Percentiles rank a stretch among this genome's conserved stretches.
Evolutionary conservation across 53 echinoderm and acorn worm genomes (phyloP).

Genomic region (Stichopus horrens): DNA sequence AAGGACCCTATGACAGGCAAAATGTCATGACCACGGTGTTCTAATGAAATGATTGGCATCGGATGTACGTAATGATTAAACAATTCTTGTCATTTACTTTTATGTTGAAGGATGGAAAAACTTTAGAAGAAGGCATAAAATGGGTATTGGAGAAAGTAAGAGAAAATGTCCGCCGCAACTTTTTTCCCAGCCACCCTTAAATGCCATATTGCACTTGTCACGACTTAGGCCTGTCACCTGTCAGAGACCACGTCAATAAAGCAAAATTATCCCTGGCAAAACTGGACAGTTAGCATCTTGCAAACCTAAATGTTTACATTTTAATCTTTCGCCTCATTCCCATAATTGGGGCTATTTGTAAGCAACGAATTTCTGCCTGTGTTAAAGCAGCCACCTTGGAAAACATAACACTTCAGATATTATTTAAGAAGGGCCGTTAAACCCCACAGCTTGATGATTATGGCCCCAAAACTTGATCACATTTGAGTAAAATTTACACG

Average conservation of each 20-base stretch:
- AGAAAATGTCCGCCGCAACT: slow-evolving; percentile 24
- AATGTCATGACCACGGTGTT: slow-evolving; percentile 18
- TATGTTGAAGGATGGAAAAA: slow-evolving; percentile 47
- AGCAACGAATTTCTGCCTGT: slow-evolving; percentile 36
- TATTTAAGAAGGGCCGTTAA: slow-evolving; percentile 49
- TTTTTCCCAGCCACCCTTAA: slow-evolving; percentile 35
- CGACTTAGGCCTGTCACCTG: slow-evolving; percentile 44
- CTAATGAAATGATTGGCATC: slow-evolving; percentile 45
- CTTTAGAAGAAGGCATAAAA: slow-evolving; percentile 18
- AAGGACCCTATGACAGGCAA: slow-evolving; percentile 30
- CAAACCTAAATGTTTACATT: slow-evolving; percentile 52
- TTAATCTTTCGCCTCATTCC: slow-evolving; percentile 51
- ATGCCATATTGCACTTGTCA: slow-evolving; percentile 49
- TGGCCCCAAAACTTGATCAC: slow-evolving; percentile 51
- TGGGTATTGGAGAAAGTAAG: neutral
- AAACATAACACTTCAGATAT: slow-evolving; percentile 44
- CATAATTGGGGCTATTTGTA: slow-evolving; percentile 53
- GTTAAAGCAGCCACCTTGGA: slow-evolving; percentile 38
- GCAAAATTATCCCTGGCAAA: slow-evolving; percentile 47
- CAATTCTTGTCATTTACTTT: slow-evolving; percentile 50
- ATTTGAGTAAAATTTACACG: slow-evolving; percentile 50
- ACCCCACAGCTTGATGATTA: slow-evolving; percentile 37
- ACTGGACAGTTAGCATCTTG: slow-evolving; percentile 50
- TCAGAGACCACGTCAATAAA: slow-evolving; percentile 37
- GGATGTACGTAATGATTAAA: slow-evolving; percentile 49